Percentiles rank a stretch among this genome's conserved stretches.
Evolutionary conservation across 2,888 invertebrate species (phyloP).

Genomic region (Pheosia gnoma): DNA sequence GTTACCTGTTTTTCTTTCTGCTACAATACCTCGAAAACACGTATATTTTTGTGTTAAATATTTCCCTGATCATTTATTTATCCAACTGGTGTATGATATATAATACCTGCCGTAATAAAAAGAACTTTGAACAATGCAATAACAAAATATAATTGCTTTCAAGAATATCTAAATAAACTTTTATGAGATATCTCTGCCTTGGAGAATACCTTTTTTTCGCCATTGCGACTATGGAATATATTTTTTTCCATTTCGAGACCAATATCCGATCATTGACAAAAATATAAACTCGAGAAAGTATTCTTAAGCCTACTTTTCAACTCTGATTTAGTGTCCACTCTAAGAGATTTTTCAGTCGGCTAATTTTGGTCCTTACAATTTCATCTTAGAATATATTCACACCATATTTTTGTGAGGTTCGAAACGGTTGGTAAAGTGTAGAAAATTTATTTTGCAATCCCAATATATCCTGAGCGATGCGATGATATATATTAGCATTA

Average conservation of each 20-base stretch:
- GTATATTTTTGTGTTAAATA: too few relatives aligned
- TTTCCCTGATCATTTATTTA: too few relatives aligned
- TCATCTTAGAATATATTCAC: neutral
- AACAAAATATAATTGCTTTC: neutral
- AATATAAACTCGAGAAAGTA: neutral
- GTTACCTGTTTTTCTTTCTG: too few relatives aligned
- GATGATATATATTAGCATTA: neutral
- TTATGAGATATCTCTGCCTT: neutral
- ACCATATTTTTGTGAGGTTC: constrained; percentile 1
- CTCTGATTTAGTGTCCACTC: neutral
- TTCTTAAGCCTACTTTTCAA: neutral
- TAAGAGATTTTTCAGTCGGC: neutral
- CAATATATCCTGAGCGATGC: neutral
- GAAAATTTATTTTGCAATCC: neutral
- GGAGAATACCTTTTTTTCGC: neutral
- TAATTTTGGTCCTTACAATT: neutral
- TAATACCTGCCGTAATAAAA: too few relatives aligned
- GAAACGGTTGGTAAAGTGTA: neutral
- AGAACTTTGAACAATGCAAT: neutral
- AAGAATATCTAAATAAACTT: neutral
- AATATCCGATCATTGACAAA: neutral
- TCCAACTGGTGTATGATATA: too few relatives aligned
- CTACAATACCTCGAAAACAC: too few relatives aligned
- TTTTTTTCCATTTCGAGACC: neutral
- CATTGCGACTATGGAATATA: too few relatives aligned